Base-by-base conservation (phyloP, 1,140 invertebrate genomes). In the Diorhabda sublineata region DNA sequence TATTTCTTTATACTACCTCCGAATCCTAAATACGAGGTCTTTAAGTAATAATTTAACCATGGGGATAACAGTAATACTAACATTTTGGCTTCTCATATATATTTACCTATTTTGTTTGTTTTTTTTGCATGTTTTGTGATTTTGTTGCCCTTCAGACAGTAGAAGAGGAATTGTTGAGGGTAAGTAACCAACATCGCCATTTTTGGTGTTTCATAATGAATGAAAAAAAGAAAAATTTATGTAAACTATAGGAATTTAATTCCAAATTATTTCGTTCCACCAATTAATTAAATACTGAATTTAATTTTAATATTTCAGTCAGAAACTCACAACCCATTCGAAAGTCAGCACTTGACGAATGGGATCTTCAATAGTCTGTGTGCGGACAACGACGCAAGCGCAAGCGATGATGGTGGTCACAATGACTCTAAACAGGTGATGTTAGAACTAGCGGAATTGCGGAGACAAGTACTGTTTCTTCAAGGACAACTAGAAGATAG, bases 281-380 rank as follows among this genome's bases (percentile, higher is more conserved):
- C 26, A 26, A 2, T 1, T 26, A 26, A 26, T 26, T 26, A 26
- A 26, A 26, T 26, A 26, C 4, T 8, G 2, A 52, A 52, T 4
- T 6, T 52, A 11, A 3, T 11, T 11, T 26, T 6, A n/a, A 3
- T 9, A 56, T 64, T 76, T 41, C 69, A 79, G 75, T 78, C 90
- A 77, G 91, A 93, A 86, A 91, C 91, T 87, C 89, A 92, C 85
- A 92, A 92, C 88, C 91, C 92, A 85, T 93, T 93, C 85, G 90
- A 91, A 78, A 87, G 83, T 83, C 82, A 85, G 78, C 85, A 85
- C 85, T 86, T 90, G 77, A 86, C 90, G 85, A 92, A 92, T 88
- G 89, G 90, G 84, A 88, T 89, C 82, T 88, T 88, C 81, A 87
- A 87, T 74, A 87, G 85, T 79, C 83, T 88, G 60, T 83, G 82